Base-by-base conservation (phyloP, 2,113 vertebrate species). In the Nyctibius bracteatus region DNA sequence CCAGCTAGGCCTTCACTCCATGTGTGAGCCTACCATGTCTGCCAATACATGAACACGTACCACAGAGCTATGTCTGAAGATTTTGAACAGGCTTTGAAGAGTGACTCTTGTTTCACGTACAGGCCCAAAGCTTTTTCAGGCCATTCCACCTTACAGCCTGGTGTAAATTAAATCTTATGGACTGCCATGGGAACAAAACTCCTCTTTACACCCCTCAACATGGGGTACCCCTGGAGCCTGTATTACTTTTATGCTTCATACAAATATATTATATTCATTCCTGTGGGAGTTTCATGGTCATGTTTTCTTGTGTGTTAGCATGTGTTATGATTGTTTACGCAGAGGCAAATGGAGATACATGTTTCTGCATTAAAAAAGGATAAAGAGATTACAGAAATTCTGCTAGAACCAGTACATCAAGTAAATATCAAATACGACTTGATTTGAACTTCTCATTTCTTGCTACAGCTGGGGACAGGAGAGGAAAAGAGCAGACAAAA, bases 21-120 rank as follows among this genome's bases (percentile, higher is more conserved):
- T 5, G 2, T 5, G 5, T 20, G 22, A 93, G 12, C 10, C 41
- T 81, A 19, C 46, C 33, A 27, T 8, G 9, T 61, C 58, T 70
- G 41, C 9, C 27, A 54, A 12, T 14, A 35, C 37, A 14, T 1
- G 2, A 31, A 47, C 23, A 22, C 0, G 0, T 66, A 27, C 33
- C 2, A 1, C 4, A 14, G 4, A 66, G 20, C 62, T 77, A 15
- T 2, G 1, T 12, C 28, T 77, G 58, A 74, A 43, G 44, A 41
- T 22, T 30, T 46, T 46, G 27, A 58, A 10, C 4, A n/a, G 20
- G 4, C 43, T 71, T 81, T 49, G 25, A 86, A 66, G 63, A 13
- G 57, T 43, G 3, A 86, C 35, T 65, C 63, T 52, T 58, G 31
- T 63, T 88, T 77, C 17, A 8, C 8, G 2, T 20, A 15, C 9